Percentiles rank a stretch among this genome's conserved stretches.
Conservation (phyloP, 2,113 vertebrate species). For the Oreotrochilus melanogaster region DNA sequence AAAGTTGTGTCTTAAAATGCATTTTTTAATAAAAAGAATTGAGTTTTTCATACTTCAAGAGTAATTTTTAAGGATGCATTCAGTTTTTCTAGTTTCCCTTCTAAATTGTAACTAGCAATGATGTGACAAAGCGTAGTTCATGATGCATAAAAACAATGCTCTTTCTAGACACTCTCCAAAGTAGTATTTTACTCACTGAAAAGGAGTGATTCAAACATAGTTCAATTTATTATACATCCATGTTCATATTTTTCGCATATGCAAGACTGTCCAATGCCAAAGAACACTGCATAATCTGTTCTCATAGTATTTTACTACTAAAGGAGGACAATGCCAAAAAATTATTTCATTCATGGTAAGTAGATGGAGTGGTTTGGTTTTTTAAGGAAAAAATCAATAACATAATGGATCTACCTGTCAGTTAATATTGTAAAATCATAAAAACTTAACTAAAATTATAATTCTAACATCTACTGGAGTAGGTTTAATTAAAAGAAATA, state of each 20-base stretch:
- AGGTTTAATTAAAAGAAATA: neutral
- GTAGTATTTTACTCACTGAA: neutral
- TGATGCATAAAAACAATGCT: neutral
- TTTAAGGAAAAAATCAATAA: neutral
- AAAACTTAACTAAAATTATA: neutral
- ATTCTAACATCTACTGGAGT: neutral
- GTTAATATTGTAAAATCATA: neutral
- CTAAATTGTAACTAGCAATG: neutral
- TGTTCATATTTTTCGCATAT: slow-evolving; percentile 44
- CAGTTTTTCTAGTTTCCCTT: neutral
- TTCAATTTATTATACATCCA: neutral
- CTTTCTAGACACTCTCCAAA: neutral
- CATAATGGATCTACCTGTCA: neutral
- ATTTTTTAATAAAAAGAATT: neutral
- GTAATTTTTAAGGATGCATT: neutral
- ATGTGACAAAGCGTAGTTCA: neutral
- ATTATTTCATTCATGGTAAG: neutral
- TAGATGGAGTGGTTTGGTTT: neutral
- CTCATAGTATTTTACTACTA: neutral
- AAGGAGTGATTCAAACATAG: slow-evolving; percentile 9
- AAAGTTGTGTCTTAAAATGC: neutral
- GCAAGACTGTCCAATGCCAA: slow-evolving; percentile 15
- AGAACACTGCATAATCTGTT: slow-evolving; percentile 61
- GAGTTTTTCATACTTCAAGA: neutral
- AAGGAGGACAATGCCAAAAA: neutral